A percentile compares a stretch with the other conserved stretches of the same genome.
Evolutionary conservation across 2,888 invertebrate species (phyloP).

Genomic region (Chymomyza amoena): DNA sequence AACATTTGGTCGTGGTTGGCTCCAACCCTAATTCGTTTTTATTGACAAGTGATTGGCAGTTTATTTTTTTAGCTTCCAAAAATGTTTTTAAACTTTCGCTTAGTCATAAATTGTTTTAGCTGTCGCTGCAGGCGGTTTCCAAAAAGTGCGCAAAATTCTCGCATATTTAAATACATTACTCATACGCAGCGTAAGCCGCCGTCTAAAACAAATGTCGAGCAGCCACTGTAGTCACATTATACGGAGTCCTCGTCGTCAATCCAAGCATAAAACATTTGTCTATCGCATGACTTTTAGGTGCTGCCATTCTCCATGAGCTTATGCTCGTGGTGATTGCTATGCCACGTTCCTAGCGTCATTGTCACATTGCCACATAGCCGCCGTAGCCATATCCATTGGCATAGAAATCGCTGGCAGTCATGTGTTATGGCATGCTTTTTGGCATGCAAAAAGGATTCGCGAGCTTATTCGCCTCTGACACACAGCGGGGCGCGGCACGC

Average conservation of each 20-base stretch:
- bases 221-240: neutral
- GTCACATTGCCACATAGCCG: too few relatives aligned
- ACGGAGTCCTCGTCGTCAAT: conserved; percentile 37
- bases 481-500: conserved; percentile 26
- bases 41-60: conserved; percentile 5
- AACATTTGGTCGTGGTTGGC: neutral
- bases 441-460: conserved; percentile 16
- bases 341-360: too few relatives aligned
- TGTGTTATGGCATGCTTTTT: conserved; percentile 26
- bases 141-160: conserved; percentile 31
- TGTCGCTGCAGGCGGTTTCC: conserved; percentile 6
- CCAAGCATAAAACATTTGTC: conserved; percentile 48
- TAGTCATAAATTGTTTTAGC: conserved; percentile 32
- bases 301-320: neutral
- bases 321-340: too few relatives aligned
- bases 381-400: neutral
- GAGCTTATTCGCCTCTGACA: neutral
- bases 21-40: neutral
- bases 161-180: conserved; percentile 48
- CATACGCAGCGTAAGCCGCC: conserved; percentile 46
- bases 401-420: conserved; percentile 3
- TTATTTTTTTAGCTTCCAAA: neutral
- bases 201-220: neutral
- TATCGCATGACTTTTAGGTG: conserved; percentile 42
- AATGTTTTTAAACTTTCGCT: conserved; percentile 13